Evolutionary conservation across 2,797 vertebrate genomes (phyloP).

Genomic region (Poeciliopsis turneri): DNA sequence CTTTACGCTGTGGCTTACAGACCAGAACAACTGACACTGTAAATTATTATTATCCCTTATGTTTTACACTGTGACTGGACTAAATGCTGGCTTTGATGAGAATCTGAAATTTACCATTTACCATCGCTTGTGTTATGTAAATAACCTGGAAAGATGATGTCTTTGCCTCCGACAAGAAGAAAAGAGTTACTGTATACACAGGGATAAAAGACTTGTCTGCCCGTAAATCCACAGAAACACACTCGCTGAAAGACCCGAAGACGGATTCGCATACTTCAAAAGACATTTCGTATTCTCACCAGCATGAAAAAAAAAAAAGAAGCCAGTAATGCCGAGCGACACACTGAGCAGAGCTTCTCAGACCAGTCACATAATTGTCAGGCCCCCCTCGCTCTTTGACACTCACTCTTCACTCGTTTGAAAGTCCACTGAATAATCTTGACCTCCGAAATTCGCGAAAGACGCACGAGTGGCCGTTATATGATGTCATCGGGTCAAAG

Average conservation of each 20-base stretch:
- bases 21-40: background rate
- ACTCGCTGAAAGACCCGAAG: background rate
- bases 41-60: background rate
- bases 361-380: constrained; percentile 67
- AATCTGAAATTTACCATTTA: constrained; percentile 2
- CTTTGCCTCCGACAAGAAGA: background rate
- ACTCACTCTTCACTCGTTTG: constrained; percentile 65
- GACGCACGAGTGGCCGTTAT: constrained; percentile 60
- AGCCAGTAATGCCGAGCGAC: constrained; percentile 5
- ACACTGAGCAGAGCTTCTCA: constrained; percentile 41
- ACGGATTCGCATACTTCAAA: background rate
- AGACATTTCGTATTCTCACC: constrained; percentile 9
- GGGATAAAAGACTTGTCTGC: background rate
- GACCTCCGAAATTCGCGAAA: constrained; percentile 59
- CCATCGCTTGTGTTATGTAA: background rate
- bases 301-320: constrained; percentile 2
- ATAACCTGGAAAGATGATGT: background rate
- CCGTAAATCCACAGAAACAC: background rate
- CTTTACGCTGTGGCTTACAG: background rate
- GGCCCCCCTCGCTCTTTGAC: constrained; percentile 47
- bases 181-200: background rate
- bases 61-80: background rate
- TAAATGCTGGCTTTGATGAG: constrained; percentile 1
- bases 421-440: constrained; percentile 74
- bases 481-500: constrained; percentile 73